phyloP scores from a whole-genome alignment of 1,140 invertebrate genomes.

The Meloidogyne chitwoodi region DNA sequence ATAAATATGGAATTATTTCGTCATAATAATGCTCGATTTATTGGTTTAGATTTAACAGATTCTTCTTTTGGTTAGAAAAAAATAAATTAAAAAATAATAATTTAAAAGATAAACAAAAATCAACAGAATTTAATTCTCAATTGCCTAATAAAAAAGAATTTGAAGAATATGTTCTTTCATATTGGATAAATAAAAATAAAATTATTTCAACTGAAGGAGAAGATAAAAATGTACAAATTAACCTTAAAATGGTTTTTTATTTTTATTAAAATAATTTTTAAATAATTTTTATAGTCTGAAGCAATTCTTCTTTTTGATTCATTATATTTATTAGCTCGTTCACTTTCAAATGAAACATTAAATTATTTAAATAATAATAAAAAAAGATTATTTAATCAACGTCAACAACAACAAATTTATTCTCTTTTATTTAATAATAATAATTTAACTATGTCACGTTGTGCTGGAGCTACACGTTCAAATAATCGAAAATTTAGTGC shows the following conservation, averaged over 20 bases:
- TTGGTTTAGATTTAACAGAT: constrained; percentile 39
- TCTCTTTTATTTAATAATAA: neutral
- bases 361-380: constrained; percentile 25
- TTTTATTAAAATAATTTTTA: neutral
- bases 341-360: constrained; percentile 19
- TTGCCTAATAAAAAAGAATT: constrained; percentile 45
- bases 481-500: neutral
- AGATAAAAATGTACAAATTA: constrained; percentile 29
- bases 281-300: constrained; percentile 42
- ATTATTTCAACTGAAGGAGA: neutral
- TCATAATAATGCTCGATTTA: constrained; percentile 58
- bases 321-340: constrained; percentile 47
- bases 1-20: constrained; percentile 58
- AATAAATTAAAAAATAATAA: neutral
- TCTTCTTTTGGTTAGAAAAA: neutral
- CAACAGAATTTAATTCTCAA: neutral
- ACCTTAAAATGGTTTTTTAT: constrained; percentile 44
- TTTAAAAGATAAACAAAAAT: neutral
- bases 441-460: neutral
- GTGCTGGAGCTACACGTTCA: neutral
- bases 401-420: neutral
- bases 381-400: constrained; percentile 19
- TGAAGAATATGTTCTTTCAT: constrained; percentile 26
- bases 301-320: constrained; percentile 53
- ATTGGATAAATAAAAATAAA: constrained; percentile 28